These are phyloP conservation scores for Acheta domesticus DNA, from an alignment of 2,888 invertebrate species.

Conservation along the genomic window DNA sequence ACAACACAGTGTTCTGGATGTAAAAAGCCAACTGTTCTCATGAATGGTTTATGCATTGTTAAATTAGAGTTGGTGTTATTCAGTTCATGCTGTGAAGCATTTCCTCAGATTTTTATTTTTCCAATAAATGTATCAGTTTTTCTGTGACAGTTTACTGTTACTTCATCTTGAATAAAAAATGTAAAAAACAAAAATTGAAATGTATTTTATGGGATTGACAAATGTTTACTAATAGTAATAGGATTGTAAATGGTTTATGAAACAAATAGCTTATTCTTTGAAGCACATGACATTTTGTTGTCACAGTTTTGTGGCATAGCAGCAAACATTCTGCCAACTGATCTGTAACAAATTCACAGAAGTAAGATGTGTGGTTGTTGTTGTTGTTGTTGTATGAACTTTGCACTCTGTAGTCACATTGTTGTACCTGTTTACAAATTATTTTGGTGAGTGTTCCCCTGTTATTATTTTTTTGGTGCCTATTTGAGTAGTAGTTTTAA, in stretches of 20 bases:
- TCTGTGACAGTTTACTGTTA: conserved; percentile 26
- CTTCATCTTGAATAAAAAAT: conserved; percentile 27
- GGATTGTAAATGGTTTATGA: background rate
- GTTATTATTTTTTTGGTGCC: background rate
- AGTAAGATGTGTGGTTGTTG: background rate
- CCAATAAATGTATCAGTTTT: conserved; percentile 21
- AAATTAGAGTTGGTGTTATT: conserved; percentile 23
- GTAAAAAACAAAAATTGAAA: conserved; percentile 28
- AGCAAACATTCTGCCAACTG: conserved; percentile 29
- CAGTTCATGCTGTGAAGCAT: conserved; percentile 19
- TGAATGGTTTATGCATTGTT: conserved; percentile 22
- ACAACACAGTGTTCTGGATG: background rate
- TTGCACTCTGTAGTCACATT: background rate
- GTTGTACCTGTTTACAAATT: conserved; percentile 8
- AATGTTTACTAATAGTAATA: conserved; percentile 31
- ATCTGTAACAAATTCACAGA: background rate
- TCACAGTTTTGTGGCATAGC: conserved; percentile 26
- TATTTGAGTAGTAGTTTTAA: conserved; percentile 5
- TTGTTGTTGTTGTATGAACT: background rate
- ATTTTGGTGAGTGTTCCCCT: background rate
- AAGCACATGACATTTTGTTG: conserved; percentile 10
- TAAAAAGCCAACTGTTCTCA: background rate
- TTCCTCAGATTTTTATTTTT: conserved; percentile 18
- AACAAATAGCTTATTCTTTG: conserved; percentile 10
- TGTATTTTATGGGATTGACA: conserved; percentile 33